Evolutionary conservation across 1,140 invertebrate species (phyloP).

Genomic region (Lordiphosa clarofinis): DNA sequence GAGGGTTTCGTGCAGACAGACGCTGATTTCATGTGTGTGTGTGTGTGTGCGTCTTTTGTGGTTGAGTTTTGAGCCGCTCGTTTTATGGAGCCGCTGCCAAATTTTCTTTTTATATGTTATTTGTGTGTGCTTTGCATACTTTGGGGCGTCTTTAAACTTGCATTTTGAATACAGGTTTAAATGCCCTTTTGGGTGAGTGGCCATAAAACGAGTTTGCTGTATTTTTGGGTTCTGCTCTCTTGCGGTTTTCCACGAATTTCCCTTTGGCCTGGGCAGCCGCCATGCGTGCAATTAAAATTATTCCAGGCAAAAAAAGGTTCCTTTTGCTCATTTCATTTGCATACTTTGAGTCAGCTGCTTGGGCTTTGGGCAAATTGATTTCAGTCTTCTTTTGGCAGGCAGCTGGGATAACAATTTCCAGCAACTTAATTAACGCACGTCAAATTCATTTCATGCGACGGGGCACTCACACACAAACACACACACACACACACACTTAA

Average conservation of each 20-base stretch:
- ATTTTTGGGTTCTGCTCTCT: constrained; percentile 28
- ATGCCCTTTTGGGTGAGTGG: constrained; percentile 42
- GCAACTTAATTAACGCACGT: constrained; percentile 69
- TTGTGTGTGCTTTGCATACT: constrained; percentile 71
- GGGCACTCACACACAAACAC: no score
- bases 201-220: constrained; percentile 33
- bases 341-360: constrained; percentile 37
- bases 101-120: constrained; percentile 51
- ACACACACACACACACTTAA: constrained; percentile 19
- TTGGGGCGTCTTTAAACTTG: constrained; percentile 69
- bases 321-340: constrained; percentile 56
- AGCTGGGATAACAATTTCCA: constrained; percentile 10
- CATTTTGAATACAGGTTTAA: constrained; percentile 70
- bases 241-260: constrained; percentile 39
- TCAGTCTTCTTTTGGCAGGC: constrained; percentile 26
- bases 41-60: constrained; percentile 47
- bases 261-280: constrained; percentile 9
- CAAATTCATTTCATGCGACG: constrained; percentile 53
- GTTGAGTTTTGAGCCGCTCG: constrained; percentile 51
- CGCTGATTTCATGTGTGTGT: constrained; percentile 21
- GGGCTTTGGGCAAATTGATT: constrained; percentile 32
- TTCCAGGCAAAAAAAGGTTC: constrained; percentile 11
- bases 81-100: constrained; percentile 30
- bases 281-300: constrained; percentile 64
- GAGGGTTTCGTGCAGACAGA: constrained; percentile 16